Conservation (phyloP, 2,113 vertebrate genomes). For the Origma solitaria region DNA sequence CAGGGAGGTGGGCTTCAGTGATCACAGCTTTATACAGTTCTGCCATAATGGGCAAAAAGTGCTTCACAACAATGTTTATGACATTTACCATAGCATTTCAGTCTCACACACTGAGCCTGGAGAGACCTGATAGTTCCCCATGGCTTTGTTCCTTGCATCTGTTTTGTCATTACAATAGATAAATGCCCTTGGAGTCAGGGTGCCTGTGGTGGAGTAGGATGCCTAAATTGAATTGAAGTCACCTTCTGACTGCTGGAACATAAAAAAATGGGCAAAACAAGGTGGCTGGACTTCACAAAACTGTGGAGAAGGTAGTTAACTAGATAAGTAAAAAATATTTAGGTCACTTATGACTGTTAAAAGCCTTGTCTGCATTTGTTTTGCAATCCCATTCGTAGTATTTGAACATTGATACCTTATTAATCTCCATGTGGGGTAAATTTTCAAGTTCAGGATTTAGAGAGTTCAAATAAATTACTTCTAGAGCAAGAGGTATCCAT, state of each 20-base stretch:
- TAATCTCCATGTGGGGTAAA: neutral
- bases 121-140: neutral
- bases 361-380: neutral
- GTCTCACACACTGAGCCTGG: neutral
- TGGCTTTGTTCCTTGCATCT: neutral
- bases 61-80: neutral
- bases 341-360: neutral
- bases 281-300: neutral
- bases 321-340: neutral
- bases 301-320: neutral
- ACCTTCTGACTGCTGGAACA: neutral
- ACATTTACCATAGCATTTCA: neutral
- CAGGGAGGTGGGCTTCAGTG: neutral
- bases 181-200: neutral
- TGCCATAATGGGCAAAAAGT: neutral
- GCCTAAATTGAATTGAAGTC: neutral
- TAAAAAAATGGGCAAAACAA: neutral
- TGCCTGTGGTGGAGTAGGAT: neutral
- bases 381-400: neutral
- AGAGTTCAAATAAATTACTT: neutral
- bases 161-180: neutral
- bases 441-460: neutral
- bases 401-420: neutral
- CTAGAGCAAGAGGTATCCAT: neutral
- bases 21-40: neutral